Conservation (phyloP, 2,113 vertebrate genomes). For the Albula goreensis region DNA sequence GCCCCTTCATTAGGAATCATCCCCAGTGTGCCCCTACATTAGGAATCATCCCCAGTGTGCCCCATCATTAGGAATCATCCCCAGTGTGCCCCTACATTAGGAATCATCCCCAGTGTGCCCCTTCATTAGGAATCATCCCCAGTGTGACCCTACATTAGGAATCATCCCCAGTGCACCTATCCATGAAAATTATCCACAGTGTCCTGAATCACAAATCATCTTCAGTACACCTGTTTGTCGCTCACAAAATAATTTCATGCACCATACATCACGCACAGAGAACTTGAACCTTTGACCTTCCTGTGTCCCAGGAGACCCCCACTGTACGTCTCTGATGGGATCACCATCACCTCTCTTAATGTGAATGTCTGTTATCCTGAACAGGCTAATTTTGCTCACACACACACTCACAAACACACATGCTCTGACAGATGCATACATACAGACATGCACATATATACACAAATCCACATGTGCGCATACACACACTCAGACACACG, state of each 20-base stretch:
- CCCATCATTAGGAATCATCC: not conserved
- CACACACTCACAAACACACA: not conserved
- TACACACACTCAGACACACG: conserved; percentile 21
- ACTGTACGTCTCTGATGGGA: not conserved
- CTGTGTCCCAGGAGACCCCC: not conserved
- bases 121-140: not conserved
- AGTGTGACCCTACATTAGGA: not conserved
- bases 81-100: not conserved
- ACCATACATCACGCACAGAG: not conserved
- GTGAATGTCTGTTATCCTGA: not conserved
- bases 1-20: not conserved
- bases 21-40: not conserved
- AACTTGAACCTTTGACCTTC: not conserved
- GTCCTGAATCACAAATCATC: not conserved
- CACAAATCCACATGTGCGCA: not conserved
- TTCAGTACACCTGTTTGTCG: not conserved
- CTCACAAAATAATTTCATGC: not conserved
- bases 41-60: not conserved
- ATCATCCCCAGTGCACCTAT: not conserved
- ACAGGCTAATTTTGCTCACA: not conserved
- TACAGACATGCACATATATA: not conserved
- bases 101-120: not conserved
- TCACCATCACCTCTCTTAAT: not conserved
- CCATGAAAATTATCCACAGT: not conserved
- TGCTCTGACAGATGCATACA: not conserved